Percentiles rank a stretch among this genome's conserved stretches.
phyloP scores from a whole-genome alignment of 2,797 vertebrate genomes.

The Neosilurus mollespiculum region DNA sequence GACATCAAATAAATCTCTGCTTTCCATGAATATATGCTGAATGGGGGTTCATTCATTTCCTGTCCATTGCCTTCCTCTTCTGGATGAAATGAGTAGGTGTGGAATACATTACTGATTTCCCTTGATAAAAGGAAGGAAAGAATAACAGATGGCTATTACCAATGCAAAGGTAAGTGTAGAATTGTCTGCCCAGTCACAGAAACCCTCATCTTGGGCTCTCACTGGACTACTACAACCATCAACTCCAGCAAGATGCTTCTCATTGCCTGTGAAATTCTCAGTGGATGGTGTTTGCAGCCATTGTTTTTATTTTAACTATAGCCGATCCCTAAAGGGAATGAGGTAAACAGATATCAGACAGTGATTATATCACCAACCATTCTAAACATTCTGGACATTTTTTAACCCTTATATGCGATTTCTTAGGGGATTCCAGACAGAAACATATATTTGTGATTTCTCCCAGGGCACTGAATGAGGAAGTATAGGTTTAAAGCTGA shows the following conservation, averaged over 20 bases:
- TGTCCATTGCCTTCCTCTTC: slow-evolving; percentile 37
- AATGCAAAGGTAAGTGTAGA: slow-evolving; percentile 47
- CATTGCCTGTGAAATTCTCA: slow-evolving; percentile 16
- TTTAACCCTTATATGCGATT: slow-evolving; percentile 54
- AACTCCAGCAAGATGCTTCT: slow-evolving; percentile 31
- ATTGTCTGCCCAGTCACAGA: slow-evolving; percentile 33
- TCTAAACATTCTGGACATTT: not conserved
- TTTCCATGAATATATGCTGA: slow-evolving; percentile 37
- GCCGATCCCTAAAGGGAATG: slow-evolving; percentile 47
- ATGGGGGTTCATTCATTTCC: slow-evolving; percentile 44
- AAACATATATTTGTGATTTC: slow-evolving; percentile 26
- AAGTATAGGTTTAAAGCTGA: slow-evolving; percentile 25
- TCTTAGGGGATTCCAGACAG: slow-evolving; percentile 37
- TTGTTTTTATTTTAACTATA: slow-evolving; percentile 48
- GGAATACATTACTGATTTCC: slow-evolving; percentile 47
- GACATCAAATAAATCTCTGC: slow-evolving; percentile 35
- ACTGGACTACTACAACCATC: slow-evolving; percentile 25
- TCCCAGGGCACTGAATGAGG: slow-evolving; percentile 30
- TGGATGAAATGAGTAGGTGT: slow-evolving; percentile 39
- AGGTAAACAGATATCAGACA: slow-evolving; percentile 2
- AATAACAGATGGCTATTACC: slow-evolving; percentile 38
- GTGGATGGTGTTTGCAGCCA: slow-evolving; percentile 16
- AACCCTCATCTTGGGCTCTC: slow-evolving; percentile 24
- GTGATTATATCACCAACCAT: slow-evolving; percentile 23
- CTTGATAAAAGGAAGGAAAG: slow-evolving; percentile 31